Percentiles rank a stretch among this genome's conserved stretches.
These are phyloP conservation scores for Vicugna pacos DNA, from an alignment of 2,113 vertebrate genomes.

Conservation along the genomic window DNA sequence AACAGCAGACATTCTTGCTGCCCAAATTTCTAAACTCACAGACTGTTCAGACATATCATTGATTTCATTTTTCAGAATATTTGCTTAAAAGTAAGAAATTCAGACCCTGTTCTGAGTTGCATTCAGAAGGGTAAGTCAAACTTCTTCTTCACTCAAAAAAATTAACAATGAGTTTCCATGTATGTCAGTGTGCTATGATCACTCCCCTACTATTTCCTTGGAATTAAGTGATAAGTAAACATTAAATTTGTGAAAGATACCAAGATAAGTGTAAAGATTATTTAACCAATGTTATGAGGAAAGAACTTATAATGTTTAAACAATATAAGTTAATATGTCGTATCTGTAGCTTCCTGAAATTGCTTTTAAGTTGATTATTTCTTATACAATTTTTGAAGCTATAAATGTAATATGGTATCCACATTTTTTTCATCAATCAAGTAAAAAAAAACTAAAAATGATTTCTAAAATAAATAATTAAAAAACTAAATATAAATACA, in stretches of 20 bases:
- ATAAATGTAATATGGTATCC: not conserved
- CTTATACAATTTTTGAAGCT: not conserved
- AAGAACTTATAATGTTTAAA: constrained; percentile 8
- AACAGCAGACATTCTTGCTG: not conserved
- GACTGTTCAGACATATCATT: not conserved
- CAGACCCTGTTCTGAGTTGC: not conserved
- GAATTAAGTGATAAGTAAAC: not conserved
- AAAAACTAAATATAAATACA: not conserved
- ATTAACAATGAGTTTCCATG: not conserved
- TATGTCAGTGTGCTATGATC: not conserved
- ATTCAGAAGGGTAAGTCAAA: not conserved
- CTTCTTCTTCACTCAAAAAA: constrained; percentile 35
- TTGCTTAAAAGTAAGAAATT: constrained; percentile 6
- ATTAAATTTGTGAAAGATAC: not conserved
- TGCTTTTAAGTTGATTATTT: constrained; percentile 23
- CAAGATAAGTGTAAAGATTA: not conserved
- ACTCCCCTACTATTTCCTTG: not conserved
- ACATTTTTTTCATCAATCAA: not conserved
- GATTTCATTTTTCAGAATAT: not conserved
- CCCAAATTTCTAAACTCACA: not conserved
- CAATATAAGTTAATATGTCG: not conserved
- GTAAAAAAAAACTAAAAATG: not conserved
- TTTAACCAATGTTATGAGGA: not conserved
- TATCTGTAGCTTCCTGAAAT: not conserved
- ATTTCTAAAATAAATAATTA: not conserved